A percentile compares a stretch with the other conserved stretches of the same genome.
phyloP scores from a whole-genome alignment of 2,888 invertebrate species.

The Schizotus pectinicornis region DNA sequence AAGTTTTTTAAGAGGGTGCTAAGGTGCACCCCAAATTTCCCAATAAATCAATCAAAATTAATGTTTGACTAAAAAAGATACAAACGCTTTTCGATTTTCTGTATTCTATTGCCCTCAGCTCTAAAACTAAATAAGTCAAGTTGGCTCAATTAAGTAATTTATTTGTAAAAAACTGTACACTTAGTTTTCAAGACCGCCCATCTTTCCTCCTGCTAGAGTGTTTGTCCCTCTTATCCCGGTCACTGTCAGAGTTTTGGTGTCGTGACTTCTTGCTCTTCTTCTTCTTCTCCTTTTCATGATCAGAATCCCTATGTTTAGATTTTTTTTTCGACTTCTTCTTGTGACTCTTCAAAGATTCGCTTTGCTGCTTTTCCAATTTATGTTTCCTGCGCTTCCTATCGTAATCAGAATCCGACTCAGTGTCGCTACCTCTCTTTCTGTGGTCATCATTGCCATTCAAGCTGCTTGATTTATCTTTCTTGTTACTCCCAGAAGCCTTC shows the following conservation, averaged over 20 bases:
- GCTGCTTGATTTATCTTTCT: background rate
- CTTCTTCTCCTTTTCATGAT: slow-evolving; percentile 25
- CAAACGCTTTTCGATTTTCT: too few relatives aligned
- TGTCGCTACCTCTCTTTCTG: background rate
- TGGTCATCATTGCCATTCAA: background rate
- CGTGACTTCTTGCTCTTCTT: slow-evolving; percentile 32
- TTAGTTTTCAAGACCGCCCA: background rate
- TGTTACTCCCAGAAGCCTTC: slow-evolving; percentile 2
- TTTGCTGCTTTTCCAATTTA: background rate
- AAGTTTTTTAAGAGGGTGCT: too few relatives aligned
- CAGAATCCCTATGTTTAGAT: slow-evolving; percentile 23
- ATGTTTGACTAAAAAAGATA: too few relatives aligned
- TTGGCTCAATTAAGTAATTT: too few relatives aligned
- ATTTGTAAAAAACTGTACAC: background rate
- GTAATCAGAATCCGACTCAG: background rate
- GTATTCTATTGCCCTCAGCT: too few relatives aligned
- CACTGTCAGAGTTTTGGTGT: slow-evolving; percentile 27
- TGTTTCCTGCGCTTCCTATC: background rate
- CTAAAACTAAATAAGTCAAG: too few relatives aligned
- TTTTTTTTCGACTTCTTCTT: slow-evolving; percentile 25
- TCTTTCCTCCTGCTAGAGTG: background rate
- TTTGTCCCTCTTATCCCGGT: background rate
- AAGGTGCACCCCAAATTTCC: too few relatives aligned
- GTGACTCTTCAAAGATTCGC: background rate
- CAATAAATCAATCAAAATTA: too few relatives aligned